Evolutionary conservation across 2,888 invertebrate genomes (phyloP), one percentile per base, ranked within the genome.

Genomic region (Mimumesa dahlbomi): DNA sequence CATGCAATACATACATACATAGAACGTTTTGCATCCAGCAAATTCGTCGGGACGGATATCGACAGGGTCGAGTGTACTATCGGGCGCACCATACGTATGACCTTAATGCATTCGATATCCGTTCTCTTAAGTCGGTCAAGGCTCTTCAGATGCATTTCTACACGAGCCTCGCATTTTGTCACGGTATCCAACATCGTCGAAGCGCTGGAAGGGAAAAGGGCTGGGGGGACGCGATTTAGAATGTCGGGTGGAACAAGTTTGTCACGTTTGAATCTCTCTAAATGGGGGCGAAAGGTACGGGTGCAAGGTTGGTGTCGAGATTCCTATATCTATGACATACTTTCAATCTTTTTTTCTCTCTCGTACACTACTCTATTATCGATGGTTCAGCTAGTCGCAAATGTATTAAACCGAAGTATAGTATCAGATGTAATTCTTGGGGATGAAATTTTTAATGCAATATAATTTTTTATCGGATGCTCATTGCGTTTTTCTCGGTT

Each of bases 101-200:
- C 48, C 56, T 38, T 58, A 73, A 70, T 61, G 65, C 75, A 62
- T 68, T 38, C 54, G 75, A 73, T 76, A 73, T 67, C 63, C 63
- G 64, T 56, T 68, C 58, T 34, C 53, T 48, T 50, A 72, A 77
- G 63, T 79, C 75, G 79, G 73, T 75, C 77, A 75, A 73, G 65
- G 62, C 65, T 59, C 40, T 54, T 42, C 11, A 49, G 53, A 25
- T 53, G 63, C 70, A 70, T 56, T 49, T 67, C 25, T 19, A 53
- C 59, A 61, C 21, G 45, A 65, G 25, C 45, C 7, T 34, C 9
- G 14, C 7, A 14, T 21, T 21, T 43, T 9, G 13, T 19, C 2
- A n/a, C 25, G n/a, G 9, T 29, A 9, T 34, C 4, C 9, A 7
- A 34, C 34, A 34, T 34, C 34, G 34, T 34, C 11, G 34, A 5